phyloP scores from a whole-genome alignment of 1,140 invertebrate species.

The Drosophila cardini region DNA sequence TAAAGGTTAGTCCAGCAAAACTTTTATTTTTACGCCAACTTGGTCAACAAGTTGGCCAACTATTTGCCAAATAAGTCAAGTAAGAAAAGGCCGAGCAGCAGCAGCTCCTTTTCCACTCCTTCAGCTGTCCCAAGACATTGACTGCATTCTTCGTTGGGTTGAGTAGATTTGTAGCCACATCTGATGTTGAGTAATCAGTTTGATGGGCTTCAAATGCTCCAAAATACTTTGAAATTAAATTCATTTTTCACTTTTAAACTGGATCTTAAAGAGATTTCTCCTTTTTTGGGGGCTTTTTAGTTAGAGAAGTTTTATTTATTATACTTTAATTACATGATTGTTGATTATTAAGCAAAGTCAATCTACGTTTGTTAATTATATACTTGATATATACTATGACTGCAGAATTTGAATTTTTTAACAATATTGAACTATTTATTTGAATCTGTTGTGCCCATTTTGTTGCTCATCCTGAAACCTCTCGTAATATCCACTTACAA shows the following conservation, averaged over 20 bases:
- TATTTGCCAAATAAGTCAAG: constrained; percentile 57
- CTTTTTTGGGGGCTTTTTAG: neutral
- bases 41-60: constrained; percentile 68
- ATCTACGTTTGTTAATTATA: constrained; percentile 10
- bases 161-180: constrained; percentile 13
- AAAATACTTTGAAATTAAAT: neutral
- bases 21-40: constrained; percentile 53
- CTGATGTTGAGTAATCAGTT: constrained; percentile 20
- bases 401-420: constrained; percentile 5
- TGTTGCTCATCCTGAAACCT: constrained; percentile 23
- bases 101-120: neutral
- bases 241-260: constrained; percentile 11
- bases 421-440: neutral
- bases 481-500: constrained; percentile 13
- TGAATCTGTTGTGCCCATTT: constrained; percentile 27
- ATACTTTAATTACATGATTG: constrained; percentile 14
- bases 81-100: constrained; percentile 1
- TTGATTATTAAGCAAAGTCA: constrained; percentile 21
- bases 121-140: constrained; percentile 12
- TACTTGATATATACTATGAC: constrained; percentile 12
- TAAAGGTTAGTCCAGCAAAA: constrained; percentile 57
- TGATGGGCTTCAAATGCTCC: constrained; percentile 9
- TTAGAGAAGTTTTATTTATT: constrained; percentile 24
- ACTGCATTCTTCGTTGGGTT: constrained; percentile 17
- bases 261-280: neutral